Evolutionary conservation across 1,140 invertebrate species (phyloP).

Genomic region (Pollicipes pollicipes): DNA sequence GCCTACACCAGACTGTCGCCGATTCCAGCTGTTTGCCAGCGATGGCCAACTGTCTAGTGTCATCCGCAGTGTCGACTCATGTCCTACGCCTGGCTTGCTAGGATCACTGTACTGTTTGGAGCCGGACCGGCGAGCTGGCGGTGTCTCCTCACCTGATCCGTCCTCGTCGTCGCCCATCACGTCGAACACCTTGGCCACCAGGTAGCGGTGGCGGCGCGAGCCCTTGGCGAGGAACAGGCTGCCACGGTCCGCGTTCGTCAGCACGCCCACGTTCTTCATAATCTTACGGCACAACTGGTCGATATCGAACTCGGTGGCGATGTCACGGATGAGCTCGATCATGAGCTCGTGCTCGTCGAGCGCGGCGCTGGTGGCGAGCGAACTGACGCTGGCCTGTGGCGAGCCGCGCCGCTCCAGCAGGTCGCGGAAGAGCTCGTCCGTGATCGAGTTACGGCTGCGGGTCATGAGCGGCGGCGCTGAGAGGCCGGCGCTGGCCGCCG

Average conservation of each 20-base stretch:
- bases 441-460: background rate
- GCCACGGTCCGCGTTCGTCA: constrained; percentile 70
- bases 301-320: constrained; percentile 81
- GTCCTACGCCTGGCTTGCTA: too few species aligned
- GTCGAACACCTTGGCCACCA: constrained; percentile 80
- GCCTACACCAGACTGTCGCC: too few species aligned
- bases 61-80: too few species aligned
- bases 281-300: constrained; percentile 86
- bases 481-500: too few species aligned
- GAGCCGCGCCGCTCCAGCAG: background rate
- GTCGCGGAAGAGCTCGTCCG: background rate
- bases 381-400: background rate
- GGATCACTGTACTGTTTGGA: too few species aligned
- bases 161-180: constrained; percentile 41
- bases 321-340: constrained; percentile 82
- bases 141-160: too few species aligned
- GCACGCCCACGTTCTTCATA: constrained; percentile 67
- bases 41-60: too few species aligned
- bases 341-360: constrained; percentile 37
- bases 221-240: constrained; percentile 73
- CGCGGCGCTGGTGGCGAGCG: background rate
- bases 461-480: too few species aligned
- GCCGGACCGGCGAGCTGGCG: too few species aligned
- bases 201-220: constrained; percentile 47
- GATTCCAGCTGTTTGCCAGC: too few species aligned